Evolutionary conservation across 2,888 invertebrate genomes (phyloP), one percentile per base, ranked within the genome.

Genomic region (Noctuana brunneofusca): DNA sequence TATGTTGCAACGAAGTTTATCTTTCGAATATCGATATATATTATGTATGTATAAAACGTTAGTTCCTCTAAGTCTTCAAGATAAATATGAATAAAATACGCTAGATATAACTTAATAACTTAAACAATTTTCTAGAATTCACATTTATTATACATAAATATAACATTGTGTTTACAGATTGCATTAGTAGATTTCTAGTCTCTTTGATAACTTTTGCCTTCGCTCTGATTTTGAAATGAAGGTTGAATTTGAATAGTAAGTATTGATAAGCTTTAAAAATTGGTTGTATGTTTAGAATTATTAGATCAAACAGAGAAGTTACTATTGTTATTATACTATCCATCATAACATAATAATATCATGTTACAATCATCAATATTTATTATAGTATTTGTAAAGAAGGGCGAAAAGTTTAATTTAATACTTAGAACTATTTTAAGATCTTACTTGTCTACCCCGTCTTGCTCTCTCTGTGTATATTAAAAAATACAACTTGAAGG

Each of bases 391-490:
- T n/a, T n/a, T n/a, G n/a, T n/a, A n/a, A n/a, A n/a, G n/a, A 49
- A 41, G 43, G 16, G 5, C n/a, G 9, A 50, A 27, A 30, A 11
- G 20, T 58, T 22, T 38, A 24, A 43, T 35, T 18, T 38, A n/a
- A 11, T 56, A 46, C 18, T 24, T 32, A 46, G 20, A 20, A 48
- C 22, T 24, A 18, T 18, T 52, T 35, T 48, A 20, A 27, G 20
- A 5, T 2, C 2, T 46, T 49, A 5, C 2, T 46, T 49, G 38
- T 50, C 66, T 75, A 69, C 78, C 78, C 84, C 80, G 82, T 81
- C 84, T 78, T 82, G 87, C 87, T 79, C 79, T 81, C 73, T 73
- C 80, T 80, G 78, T 73, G 65, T 71, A 75, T 83, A 76, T 75
- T 78, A 66, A 46, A 43, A 59, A 20, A 1, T 52, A 18, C 16